phyloP scores from a whole-genome alignment of 2,888 invertebrate genomes.

The Agonopterix alstromeriana region DNA sequence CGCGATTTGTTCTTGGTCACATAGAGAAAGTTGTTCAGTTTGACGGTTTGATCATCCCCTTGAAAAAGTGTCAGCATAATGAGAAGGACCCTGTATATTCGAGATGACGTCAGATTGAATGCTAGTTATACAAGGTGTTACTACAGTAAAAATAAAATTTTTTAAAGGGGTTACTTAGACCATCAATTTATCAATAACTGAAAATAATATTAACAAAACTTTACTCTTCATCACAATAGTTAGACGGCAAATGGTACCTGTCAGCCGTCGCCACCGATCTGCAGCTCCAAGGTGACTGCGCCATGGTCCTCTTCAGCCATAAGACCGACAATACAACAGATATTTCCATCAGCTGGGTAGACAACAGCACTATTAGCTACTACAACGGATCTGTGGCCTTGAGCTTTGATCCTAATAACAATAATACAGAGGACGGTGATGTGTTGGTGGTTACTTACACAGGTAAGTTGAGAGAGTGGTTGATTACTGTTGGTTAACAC shows the following conservation, averaged over 20 bases:
- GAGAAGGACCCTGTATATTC: too few species aligned
- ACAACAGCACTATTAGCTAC: conserved; percentile 50
- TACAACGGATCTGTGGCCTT: conserved; percentile 59
- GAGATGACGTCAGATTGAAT: too few species aligned
- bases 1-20: too few species aligned
- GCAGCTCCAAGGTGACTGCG: conserved; percentile 50
- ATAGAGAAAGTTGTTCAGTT: too few species aligned
- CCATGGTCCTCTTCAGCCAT: conserved; percentile 56
- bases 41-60: too few species aligned
- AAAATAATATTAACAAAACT: not conserved
- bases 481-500: too few species aligned
- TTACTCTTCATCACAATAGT: conserved; percentile 22
- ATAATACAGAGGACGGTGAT: conserved; percentile 45
- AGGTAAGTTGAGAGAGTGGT: conserved; percentile 27
- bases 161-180: too few species aligned
- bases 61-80: too few species aligned
- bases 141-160: too few species aligned
- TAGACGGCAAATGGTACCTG: conserved; percentile 63
- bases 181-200: not conserved
- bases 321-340: conserved; percentile 52
- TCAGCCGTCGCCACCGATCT: conserved; percentile 51
- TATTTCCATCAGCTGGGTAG: conserved; percentile 57
- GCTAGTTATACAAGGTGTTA: too few species aligned
- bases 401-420: conserved; percentile 43
- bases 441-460: conserved; percentile 52